phyloP scores from a whole-genome alignment of 2,888 invertebrate genomes.

The Heteromurus nitidus region DNA sequence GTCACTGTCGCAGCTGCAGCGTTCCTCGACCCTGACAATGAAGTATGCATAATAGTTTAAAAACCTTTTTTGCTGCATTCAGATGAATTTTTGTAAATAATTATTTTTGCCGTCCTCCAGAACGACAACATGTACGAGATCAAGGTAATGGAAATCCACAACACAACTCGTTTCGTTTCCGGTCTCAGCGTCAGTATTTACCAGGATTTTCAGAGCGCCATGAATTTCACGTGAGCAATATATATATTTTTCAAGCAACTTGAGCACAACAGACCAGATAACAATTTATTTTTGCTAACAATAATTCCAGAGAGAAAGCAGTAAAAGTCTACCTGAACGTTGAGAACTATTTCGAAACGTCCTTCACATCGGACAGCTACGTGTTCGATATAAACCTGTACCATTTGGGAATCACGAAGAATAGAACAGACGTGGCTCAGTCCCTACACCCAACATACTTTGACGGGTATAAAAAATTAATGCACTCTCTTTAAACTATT shows the following conservation, averaged over 20 bases:
- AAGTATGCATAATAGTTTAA: neutral
- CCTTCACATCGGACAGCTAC: constrained; percentile 5
- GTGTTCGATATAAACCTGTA: constrained; percentile 34
- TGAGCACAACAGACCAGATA: too few relatives aligned
- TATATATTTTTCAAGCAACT: neutral
- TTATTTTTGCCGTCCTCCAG: too few relatives aligned
- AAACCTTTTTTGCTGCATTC: neutral
- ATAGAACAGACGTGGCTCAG: constrained; percentile 7
- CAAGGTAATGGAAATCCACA: neutral
- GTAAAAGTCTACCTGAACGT: constrained; percentile 22
- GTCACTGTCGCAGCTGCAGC: constrained; percentile 5
- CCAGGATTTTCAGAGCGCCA: constrained; percentile 11
- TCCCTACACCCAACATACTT: constrained; percentile 40
- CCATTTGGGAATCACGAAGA: constrained; percentile 27
- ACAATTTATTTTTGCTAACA: neutral
- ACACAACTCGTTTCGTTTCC: neutral
- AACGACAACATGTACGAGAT: constrained; percentile 38
- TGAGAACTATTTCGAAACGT: constrained; percentile 30
- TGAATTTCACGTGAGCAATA: constrained; percentile 48
- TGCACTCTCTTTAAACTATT: neutral
- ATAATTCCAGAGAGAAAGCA: constrained; percentile 1
- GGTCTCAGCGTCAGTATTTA: constrained; percentile 38
- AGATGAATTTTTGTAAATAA: neutral
- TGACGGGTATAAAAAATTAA: constrained; percentile 37
- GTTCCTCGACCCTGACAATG: constrained; percentile 5